Base-by-base conservation (phyloP, 2,888 invertebrate species). In the Masnerella sp. region DNA sequence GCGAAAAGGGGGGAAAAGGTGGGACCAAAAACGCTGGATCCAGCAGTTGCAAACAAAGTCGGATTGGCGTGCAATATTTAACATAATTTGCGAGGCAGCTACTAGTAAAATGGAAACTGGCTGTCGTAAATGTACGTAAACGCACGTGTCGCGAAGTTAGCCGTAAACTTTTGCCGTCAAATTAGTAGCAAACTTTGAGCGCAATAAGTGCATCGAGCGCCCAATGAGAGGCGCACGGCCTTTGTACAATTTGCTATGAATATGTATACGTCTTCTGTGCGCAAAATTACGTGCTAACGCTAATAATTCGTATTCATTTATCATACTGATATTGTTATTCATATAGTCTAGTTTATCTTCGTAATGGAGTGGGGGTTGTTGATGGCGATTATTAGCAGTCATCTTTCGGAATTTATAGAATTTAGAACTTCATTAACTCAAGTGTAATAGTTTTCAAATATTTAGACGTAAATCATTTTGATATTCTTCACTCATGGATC, bases 91-190 rank as follows among this genome's bases (percentile, higher is more conserved):
- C 18, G 14, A 64, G 22, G 32, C 28, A 38, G 62, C 49, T 61
- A 38, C 52, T 45, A 28, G 38, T 40, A 62, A 64, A 51, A 62
- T 62, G 51, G 38, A 58, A 64, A 42, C 71, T 64, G 12, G 25
- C 36, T 30, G 59, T 65, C 38, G 43, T 59, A 59, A 71, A 64
- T 65, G 49, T 40, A 70, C 49, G 40, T 62, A 70, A 70, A 64
- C 65, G 71, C 71, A 71, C 59, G 59, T 71, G 65, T 65, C 59
- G 45, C 65, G 20, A 65, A 71, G 71, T 71, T 54, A 38, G 34
- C 47, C 18, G 28, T 18, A 34, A 71, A 71, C 71, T 71, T 71
- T 58, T 58, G 45, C 45, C 64, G 58, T 71, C 71, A 71, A 71
- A 71, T 71, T 71, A 71, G 71, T 45, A 56, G 30, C 64, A 64